Conservation (phyloP, 1,140 invertebrate genomes). For the Sycophila sp. region DNA sequence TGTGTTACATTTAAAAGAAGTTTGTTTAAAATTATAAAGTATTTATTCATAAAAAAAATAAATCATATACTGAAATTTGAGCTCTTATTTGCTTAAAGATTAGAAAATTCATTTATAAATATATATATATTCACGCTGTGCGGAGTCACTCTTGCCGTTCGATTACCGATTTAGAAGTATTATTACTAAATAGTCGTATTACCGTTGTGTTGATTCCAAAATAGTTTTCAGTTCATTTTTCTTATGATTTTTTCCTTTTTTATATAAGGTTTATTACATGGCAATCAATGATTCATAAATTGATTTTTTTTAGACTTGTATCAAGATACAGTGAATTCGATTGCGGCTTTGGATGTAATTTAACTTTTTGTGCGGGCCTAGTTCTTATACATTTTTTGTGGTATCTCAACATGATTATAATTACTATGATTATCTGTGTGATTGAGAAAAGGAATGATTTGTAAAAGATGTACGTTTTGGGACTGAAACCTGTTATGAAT, state of each 20-base stretch:
- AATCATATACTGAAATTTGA: neutral
- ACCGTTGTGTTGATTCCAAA: constrained; percentile 32
- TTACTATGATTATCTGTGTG: constrained; percentile 39
- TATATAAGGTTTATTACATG: neutral
- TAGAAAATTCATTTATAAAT: neutral
- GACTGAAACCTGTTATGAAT: constrained; percentile 51
- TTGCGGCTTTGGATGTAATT: constrained; percentile 37
- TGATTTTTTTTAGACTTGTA: constrained; percentile 9
- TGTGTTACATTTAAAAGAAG: constrained; percentile 22
- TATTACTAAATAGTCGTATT: constrained; percentile 33
- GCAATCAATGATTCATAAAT: constrained; percentile 8
- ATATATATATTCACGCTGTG: neutral
- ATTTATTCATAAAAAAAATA: constrained; percentile 1
- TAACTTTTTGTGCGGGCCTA: constrained; percentile 42
- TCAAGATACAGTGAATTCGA: constrained; percentile 15
- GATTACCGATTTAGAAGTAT: constrained; percentile 35
- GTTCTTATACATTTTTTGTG: constrained; percentile 46
- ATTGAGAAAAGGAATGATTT: constrained; percentile 37
- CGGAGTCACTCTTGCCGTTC: constrained; percentile 22
- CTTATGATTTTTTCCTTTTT: neutral
- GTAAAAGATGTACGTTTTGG: constrained; percentile 39
- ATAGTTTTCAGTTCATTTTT: constrained; percentile 33
- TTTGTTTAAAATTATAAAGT: constrained; percentile 6
- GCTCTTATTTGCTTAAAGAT: neutral
- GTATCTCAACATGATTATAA: constrained; percentile 45